Evolutionary conservation across 2,113 vertebrate species (phyloP).

Genomic region (Serinus canaria): DNA sequence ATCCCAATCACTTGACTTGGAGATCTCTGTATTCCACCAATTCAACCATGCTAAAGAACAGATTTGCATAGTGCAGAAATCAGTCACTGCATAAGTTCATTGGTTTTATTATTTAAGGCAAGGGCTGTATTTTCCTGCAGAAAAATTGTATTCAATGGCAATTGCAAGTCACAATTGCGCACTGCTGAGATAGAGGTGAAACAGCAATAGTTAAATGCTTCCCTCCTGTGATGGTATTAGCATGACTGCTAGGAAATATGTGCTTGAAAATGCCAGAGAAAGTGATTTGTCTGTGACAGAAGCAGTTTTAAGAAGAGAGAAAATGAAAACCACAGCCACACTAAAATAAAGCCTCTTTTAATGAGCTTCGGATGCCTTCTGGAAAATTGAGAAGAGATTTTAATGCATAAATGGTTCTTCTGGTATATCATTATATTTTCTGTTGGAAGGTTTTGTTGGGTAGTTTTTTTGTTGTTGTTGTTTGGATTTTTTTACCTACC

Average conservation of each 20-base stretch:
- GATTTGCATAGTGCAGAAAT: neutral
- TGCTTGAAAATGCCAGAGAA: slow-evolving; percentile 44
- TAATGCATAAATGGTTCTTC: slow-evolving; percentile 9
- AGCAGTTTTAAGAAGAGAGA: slow-evolving; percentile 40
- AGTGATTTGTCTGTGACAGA: slow-evolving; percentile 59
- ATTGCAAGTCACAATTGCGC: neutral
- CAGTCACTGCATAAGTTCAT: neutral
- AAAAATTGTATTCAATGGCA: neutral
- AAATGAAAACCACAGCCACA: slow-evolving; percentile 56
- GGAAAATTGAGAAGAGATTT: slow-evolving; percentile 37
- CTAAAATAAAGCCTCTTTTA: slow-evolving; percentile 59
- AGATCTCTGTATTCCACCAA: neutral
- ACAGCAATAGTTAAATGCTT: slow-evolving; percentile 34
- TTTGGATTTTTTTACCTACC: neutral
- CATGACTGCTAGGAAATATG: slow-evolving; percentile 45
- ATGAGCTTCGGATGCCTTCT: slow-evolving; percentile 51
- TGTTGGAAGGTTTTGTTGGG: neutral
- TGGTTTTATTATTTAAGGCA: neutral
- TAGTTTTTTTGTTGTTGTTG: neutral
- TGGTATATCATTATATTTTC: slow-evolving; percentile 44
- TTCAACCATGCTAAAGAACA: neutral
- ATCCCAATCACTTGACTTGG: neutral
- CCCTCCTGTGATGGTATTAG: slow-evolving; percentile 38
- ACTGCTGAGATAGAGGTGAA: slow-evolving; percentile 3
- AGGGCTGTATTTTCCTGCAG: neutral